phyloP scores from a whole-genome alignment of 2,113 vertebrate species.

The Entomyzon cyanotis region DNA sequence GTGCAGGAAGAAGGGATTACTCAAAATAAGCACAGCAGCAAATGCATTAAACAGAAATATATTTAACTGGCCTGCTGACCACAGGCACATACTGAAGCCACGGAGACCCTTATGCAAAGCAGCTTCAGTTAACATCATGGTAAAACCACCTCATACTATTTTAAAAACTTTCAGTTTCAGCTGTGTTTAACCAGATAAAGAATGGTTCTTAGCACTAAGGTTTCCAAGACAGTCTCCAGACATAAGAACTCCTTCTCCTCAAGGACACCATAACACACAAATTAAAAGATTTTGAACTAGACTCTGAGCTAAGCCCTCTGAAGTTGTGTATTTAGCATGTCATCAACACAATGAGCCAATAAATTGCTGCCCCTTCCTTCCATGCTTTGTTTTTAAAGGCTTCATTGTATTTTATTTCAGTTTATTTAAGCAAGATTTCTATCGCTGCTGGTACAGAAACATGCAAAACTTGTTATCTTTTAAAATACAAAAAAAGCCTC shows the following conservation, averaged over 20 bases:
- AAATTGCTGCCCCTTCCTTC: slow-evolving; percentile 66
- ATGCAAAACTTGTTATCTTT: not conserved
- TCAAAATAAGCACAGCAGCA: not conserved
- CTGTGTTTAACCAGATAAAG: not conserved
- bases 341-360: slow-evolving; percentile 48
- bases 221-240: not conserved
- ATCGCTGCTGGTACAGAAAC: not conserved
- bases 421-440: slow-evolving; percentile 52
- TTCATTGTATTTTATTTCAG: slow-evolving; percentile 54
- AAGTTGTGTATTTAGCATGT: slow-evolving; percentile 45
- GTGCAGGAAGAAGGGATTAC: not conserved
- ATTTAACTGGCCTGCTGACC: not conserved
- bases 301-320: not conserved
- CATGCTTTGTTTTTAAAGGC: slow-evolving; percentile 55
- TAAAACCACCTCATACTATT: not conserved
- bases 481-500: not conserved
- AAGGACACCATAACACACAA: not conserved
- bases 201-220: not conserved
- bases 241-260: not conserved
- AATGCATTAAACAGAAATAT: not conserved
- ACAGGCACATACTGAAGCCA: not conserved
- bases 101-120: not conserved
- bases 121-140: not conserved
- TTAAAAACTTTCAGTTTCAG: slow-evolving; percentile 32
- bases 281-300: not conserved